Base-by-base conservation (phyloP, 1,140 invertebrate species). In the Sycobia sp. region DNA sequence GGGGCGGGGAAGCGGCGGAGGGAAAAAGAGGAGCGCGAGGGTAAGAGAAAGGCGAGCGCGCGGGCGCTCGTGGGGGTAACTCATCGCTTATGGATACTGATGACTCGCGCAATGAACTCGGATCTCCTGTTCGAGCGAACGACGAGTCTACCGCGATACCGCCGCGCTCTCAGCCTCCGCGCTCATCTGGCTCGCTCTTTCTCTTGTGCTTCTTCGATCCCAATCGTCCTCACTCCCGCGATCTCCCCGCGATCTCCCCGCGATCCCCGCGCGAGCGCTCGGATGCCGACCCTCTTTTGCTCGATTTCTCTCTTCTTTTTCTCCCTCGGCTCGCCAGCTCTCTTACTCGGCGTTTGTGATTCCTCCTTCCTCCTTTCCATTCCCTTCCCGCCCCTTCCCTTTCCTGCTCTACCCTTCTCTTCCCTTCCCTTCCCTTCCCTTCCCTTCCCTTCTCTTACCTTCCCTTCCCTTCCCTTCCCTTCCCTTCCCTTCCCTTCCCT, bases 1-100 rank as follows among this genome's bases (percentile, higher is more conserved):
- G 3, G 39, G 51, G 54, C 27, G 43, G 59, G n/a, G 27, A 58
- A 63, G 65, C 55, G 23, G 57, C 20, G 20, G 11, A 41, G n/a
- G 3, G 9, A 41, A 18, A 18, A 3, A 44, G 39, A 44, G 41
- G 23, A 29, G 38, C 60, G 65, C 58, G 10, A 14, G 18, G 46
- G 22, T 43, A 16, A 34, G 23, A 27, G 38, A n/a, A n/a, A 51
- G 59, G 60, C 27, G 67, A 38, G 54, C 60, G 38, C 61, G 29
- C 29, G 29, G 29, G 29, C 29, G 29, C 5, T 11, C 59, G 67
- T 55, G 62, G 73, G 75, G 77, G 77, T 74, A 80, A 77, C 79
- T 81, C 80, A 82, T 82, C 77, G 78, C 77, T 81, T 82, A 81
- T 82, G 79, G 80, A 81, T 82, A 82, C 80, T 81, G 80, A 81